Percentiles rank a stretch among this genome's conserved stretches.
Conservation (phyloP, 2,113 vertebrate genomes). For the Pampusana beccarii region DNA sequence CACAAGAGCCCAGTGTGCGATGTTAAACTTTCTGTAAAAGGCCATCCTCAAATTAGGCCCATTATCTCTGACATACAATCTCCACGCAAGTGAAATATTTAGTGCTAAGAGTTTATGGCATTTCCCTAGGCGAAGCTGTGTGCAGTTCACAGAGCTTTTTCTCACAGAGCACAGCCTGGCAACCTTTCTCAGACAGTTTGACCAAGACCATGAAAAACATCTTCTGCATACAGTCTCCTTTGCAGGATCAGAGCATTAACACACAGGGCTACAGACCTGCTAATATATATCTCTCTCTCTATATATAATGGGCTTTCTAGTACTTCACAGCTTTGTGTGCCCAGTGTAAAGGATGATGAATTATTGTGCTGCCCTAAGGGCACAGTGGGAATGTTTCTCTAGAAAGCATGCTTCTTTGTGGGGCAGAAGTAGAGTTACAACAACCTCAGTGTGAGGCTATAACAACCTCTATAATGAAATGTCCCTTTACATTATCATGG, state of each 20-base stretch:
- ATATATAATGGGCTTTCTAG: background rate
- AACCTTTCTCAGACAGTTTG: background rate
- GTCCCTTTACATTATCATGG: background rate
- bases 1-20: background rate
- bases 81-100: slow-evolving; percentile 56
- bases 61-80: slow-evolving; percentile 49
- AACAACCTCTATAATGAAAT: background rate
- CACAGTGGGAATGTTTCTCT: background rate
- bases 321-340: background rate
- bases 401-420: background rate
- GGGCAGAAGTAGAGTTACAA: background rate
- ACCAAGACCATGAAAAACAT: background rate
- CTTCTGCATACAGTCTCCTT: background rate
- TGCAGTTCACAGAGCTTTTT: background rate
- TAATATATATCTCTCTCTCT: no score
- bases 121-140: background rate
- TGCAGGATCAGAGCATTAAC: background rate
- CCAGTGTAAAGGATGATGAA: background rate
- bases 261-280: background rate
- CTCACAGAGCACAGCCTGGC: background rate
- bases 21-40: slow-evolving; percentile 64
- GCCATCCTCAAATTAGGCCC: slow-evolving; percentile 38
- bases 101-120: slow-evolving; percentile 22
- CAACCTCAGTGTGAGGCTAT: background rate
- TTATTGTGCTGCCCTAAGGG: background rate